Percentiles rank a stretch among this genome's conserved stretches.
These are phyloP conservation scores for Griposia aprilina DNA, from an alignment of 2,888 invertebrate genomes.

Conservation along the genomic window DNA sequence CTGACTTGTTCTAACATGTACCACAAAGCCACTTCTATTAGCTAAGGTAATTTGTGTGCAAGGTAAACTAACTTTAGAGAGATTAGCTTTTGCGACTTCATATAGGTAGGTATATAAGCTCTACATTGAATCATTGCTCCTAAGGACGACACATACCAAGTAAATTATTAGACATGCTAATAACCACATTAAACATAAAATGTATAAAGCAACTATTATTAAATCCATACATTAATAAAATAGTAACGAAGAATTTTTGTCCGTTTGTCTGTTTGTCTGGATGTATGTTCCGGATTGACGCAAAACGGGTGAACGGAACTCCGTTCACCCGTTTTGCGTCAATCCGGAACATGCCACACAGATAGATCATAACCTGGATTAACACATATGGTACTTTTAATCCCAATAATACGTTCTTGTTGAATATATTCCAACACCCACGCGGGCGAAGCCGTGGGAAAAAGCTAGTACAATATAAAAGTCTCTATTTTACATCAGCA, in stretches of 20 bases:
- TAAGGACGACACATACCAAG: not conserved
- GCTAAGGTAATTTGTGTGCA: slow-evolving; percentile 32
- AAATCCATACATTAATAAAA: not conserved
- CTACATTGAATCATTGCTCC: slow-evolving; percentile 4
- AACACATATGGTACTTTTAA: not conserved
- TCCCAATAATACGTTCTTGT: not conserved
- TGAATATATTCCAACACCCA: not conserved
- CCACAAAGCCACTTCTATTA: slow-evolving; percentile 32
- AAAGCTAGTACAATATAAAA: not conserved
- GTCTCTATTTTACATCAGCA: not conserved
- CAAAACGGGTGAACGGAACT: not conserved
- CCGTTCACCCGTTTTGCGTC: too few species aligned
- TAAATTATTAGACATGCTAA: not conserved
- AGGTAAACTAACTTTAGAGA: slow-evolving; percentile 31
- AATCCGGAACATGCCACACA: not conserved
- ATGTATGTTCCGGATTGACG: not conserved
- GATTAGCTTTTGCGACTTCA: slow-evolving; percentile 22
- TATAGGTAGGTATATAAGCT: not conserved
- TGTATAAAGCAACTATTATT: not conserved
- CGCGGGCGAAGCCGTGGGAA: not conserved
- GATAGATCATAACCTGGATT: not conserved
- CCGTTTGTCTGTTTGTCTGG: not conserved
- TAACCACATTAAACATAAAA: not conserved
- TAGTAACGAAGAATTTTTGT: not conserved
- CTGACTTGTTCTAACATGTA: slow-evolving; percentile 12